phyloP scores from a whole-genome alignment of 2,797 vertebrate species.

The Chiloscyllium punctatum region DNA sequence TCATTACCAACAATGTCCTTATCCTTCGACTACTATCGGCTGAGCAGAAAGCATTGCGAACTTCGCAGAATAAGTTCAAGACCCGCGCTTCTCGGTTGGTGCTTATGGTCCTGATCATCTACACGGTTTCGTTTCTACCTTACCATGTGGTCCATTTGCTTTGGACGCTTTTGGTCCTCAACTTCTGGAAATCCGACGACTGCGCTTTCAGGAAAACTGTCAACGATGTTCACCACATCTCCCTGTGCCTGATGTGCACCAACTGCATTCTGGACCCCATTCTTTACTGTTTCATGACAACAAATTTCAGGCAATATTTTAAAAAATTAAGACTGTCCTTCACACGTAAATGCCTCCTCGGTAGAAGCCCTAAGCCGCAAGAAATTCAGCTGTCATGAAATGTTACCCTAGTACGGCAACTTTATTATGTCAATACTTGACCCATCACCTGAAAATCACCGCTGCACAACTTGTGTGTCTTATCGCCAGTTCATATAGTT shows the following conservation, averaged over 20 bases:
- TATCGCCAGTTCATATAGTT: not conserved
- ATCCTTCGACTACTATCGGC: not conserved
- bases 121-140: not conserved
- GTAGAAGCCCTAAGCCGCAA: not conserved
- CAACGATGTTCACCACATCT: not conserved
- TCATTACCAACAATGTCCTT: not conserved
- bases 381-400: not conserved
- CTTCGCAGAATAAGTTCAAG: not conserved
- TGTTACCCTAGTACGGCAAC: not conserved
- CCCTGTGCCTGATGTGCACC: not conserved
- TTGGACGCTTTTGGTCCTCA: not conserved
- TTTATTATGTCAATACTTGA: not conserved
- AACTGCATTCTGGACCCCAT: not conserved
- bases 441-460: not conserved
- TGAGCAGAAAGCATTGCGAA: accelerated
- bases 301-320: not conserved
- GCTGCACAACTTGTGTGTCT: not conserved
- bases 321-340: not conserved
- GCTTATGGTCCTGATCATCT: not conserved
- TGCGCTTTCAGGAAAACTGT: not conserved
- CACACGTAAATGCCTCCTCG: no score
- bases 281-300: accelerated
- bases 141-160: not conserved
- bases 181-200: not conserved
- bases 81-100: not conserved